A percentile compares a stretch with the other conserved stretches of the same genome.
These are phyloP conservation scores for Acheta domesticus DNA, from an alignment of 2,888 invertebrate genomes.

Conservation along the genomic window DNA sequence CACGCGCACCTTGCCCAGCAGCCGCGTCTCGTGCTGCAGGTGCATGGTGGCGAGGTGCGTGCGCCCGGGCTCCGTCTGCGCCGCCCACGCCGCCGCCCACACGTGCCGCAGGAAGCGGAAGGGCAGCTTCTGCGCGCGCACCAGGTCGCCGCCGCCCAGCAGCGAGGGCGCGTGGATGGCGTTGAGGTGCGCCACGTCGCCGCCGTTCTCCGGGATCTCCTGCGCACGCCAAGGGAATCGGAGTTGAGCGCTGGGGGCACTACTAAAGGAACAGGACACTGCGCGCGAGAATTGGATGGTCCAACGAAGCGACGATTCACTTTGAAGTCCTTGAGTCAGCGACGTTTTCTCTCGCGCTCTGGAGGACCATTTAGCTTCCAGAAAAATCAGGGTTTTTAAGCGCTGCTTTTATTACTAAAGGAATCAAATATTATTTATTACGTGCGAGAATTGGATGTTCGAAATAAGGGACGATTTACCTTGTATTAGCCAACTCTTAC, in stretches of 20 bases:
- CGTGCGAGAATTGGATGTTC: too few relatives aligned
- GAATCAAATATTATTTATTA: too few relatives aligned
- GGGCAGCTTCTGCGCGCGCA: constrained; percentile 43
- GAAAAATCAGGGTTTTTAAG: constrained; percentile 46
- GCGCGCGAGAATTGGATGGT: constrained; percentile 54
- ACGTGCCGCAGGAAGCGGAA: constrained; percentile 54
- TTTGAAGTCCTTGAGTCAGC: too few relatives aligned
- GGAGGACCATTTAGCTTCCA: too few relatives aligned
- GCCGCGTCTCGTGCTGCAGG: constrained; percentile 61
- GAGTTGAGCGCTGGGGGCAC: background rate
- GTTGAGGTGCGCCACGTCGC: constrained; percentile 76
- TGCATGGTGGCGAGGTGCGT: constrained; percentile 63
- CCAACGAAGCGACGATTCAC: too few relatives aligned
- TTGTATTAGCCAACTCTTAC: too few relatives aligned
- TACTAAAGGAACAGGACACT: constrained; percentile 66
- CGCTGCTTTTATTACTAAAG: constrained; percentile 45
- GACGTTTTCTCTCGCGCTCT: too few relatives aligned
- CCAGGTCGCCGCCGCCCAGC: constrained; percentile 52
- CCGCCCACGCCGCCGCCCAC: constrained; percentile 62
- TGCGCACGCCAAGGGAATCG: constrained; percentile 43
- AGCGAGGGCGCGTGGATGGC: constrained; percentile 67
- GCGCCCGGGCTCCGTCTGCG: constrained; percentile 47
- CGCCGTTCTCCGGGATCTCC: constrained; percentile 90
- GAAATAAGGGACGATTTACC: too few relatives aligned
- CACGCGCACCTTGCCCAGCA: constrained; percentile 57